Evolutionary conservation across 1,140 invertebrate species (phyloP).

Genomic region (Diplogasteroides magnus): DNA sequence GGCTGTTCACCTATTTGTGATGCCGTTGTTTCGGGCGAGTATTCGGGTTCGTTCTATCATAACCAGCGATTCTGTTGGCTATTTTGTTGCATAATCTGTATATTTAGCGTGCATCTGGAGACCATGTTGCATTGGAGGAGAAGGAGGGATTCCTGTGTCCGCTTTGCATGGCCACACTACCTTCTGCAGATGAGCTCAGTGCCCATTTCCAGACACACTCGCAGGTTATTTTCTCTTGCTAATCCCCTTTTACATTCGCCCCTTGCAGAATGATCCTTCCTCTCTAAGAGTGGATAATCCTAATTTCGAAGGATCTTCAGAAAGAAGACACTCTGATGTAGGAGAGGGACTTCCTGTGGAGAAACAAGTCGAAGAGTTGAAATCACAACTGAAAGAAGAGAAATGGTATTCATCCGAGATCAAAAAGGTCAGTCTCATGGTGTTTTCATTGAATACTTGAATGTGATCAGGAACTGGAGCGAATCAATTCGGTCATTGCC

Average conservation of each 20-base stretch:
- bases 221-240: conserved; percentile 9
- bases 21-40: no score
- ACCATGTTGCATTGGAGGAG: not conserved
- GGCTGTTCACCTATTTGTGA: not conserved
- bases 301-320: conserved; percentile 4
- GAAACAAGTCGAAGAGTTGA: conserved; percentile 18
- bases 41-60: not conserved
- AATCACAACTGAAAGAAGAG: conserved; percentile 18
- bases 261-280: not conserved
- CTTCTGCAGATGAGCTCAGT: conserved; percentile 19
- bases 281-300: not conserved
- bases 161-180: conserved; percentile 18
- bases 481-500: conserved; percentile 25
- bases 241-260: not conserved
- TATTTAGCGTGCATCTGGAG: not conserved
- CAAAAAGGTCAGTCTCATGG: conserved; percentile 4
- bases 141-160: conserved; percentile 29
- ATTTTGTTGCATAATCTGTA: not conserved
- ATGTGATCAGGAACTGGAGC: conserved; percentile 29
- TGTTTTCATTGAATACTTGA: not conserved
- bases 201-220: conserved; percentile 23
- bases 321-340: not conserved
- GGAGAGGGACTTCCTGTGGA: conserved; percentile 3
- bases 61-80: no score
- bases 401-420: conserved; percentile 18